phyloP scores from a whole-genome alignment of 2,888 invertebrate genomes.

The Conomelus anceps region DNA sequence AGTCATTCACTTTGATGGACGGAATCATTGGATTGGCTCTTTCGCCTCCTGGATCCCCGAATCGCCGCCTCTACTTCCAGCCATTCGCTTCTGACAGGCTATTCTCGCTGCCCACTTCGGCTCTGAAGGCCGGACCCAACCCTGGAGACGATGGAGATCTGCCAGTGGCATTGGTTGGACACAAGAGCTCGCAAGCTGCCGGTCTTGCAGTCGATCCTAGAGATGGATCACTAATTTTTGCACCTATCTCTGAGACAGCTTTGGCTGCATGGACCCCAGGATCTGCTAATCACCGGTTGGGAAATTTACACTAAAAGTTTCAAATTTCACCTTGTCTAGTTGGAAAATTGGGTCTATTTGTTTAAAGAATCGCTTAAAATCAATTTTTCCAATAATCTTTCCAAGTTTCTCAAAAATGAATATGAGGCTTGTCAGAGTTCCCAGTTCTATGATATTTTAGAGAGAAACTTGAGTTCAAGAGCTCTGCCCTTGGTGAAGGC shows the following conservation, averaged over 20 bases:
- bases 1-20: conserved; percentile 63
- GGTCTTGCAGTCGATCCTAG: conserved; percentile 63
- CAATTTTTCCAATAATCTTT: too few relatives aligned
- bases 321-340: too few relatives aligned
- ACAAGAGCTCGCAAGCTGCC: conserved; percentile 77
- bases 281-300: conserved; percentile 62
- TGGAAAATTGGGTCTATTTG: too few relatives aligned
- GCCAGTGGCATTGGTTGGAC: conserved; percentile 69
- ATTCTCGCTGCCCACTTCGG: conserved; percentile 69
- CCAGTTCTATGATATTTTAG: too few relatives aligned
- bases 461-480: too few relatives aligned
- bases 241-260: conserved; percentile 73
- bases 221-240: conserved; percentile 69
- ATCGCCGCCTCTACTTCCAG: conserved; percentile 55
- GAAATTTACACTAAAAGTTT: too few relatives aligned
- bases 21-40: conserved; percentile 64
- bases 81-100: conserved; percentile 68
- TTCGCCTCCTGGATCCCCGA: conserved; percentile 51
- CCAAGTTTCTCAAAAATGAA: too few relatives aligned
- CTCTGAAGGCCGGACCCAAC: conserved; percentile 61
- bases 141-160: conserved; percentile 61
- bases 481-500: too few relatives aligned
- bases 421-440: too few relatives aligned
- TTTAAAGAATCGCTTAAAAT: too few relatives aligned
- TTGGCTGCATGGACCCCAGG: conserved; percentile 72